Evolutionary conservation across 1,140 invertebrate genomes (phyloP), one percentile per base, ranked within the genome.

Genomic region (Dolichoris vasculosae): DNA sequence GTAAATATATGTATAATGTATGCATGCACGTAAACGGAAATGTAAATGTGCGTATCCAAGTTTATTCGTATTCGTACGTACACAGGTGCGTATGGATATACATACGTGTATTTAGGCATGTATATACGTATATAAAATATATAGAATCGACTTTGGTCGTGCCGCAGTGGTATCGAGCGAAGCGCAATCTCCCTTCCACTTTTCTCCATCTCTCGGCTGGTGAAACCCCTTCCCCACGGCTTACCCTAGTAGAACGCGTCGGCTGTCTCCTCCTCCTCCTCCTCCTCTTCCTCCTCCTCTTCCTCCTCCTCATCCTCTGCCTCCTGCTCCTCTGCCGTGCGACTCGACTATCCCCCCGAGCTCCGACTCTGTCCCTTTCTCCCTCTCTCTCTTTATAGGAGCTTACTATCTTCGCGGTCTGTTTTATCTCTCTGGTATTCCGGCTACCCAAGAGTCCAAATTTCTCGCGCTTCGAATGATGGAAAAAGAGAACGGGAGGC

Each of bases 81-180:
- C 8, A n/a, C 30, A 4, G 1, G 26, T 48, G 76, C 30, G 26
- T 30, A 20, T 8, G 26, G 13, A 40, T 40, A 55, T 32, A 9
- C 55, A 26, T 59, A 26, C 51, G 26, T 43, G 64, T 26, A 26
- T 43, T 23, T 51, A 64, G 26, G 17, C 9, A 26, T 17, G 48
- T 17, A 1, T 55, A 13, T 43, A 30, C 15, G 32, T 35, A 40
- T 43, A 15, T 87, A 86, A 86, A 38, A 77, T 83, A 77, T 64
- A 82, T n/a, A 78, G 88, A 90, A 90, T 91, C 89, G 89, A 93
- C 91, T 93, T 93, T 90, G 90, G 91, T 90, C 87, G 89, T 93
- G 92, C 92, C 92, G 92, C 92, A 93, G 92, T 93, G 92, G 91
- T 93, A 93, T 93, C 91, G 92, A 93, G 91, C 92, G 92, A 88